Evolutionary conservation across 2,888 invertebrate species (phyloP).

Genomic region (Prosapia bicincta): DNA sequence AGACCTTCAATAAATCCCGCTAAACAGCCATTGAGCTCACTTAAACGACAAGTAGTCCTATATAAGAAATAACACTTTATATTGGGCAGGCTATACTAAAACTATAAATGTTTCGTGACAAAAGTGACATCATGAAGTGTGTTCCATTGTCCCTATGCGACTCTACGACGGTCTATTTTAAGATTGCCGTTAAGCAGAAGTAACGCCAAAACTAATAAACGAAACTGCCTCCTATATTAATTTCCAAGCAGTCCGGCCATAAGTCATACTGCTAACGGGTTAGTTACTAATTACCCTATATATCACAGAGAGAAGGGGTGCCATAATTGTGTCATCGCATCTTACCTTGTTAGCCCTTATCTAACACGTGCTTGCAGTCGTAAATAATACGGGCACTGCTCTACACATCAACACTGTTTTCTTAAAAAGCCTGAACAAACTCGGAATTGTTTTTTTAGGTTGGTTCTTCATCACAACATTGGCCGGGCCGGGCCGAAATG

Average conservation of each 20-base stretch:
- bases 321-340: background rate
- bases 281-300: background rate
- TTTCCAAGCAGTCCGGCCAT: background rate
- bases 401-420: background rate
- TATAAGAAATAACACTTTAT: too few species aligned
- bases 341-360: background rate
- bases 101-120: too few species aligned
- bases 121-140: too few species aligned
- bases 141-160: too few species aligned
- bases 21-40: too few species aligned
- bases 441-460: background rate
- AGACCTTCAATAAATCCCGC: too few species aligned
- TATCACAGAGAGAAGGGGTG: background rate
- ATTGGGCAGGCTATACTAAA: too few species aligned
- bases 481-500: background rate
- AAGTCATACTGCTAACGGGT: background rate
- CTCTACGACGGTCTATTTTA: too few species aligned
- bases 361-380: background rate
- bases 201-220: background rate
- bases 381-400: background rate
- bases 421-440: constrained; percentile 2
- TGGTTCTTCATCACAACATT: background rate
- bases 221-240: background rate
- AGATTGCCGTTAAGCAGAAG: background rate
- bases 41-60: too few species aligned